Base-by-base conservation (phyloP, 2,113 vertebrate genomes). In the Cettia cetti region DNA sequence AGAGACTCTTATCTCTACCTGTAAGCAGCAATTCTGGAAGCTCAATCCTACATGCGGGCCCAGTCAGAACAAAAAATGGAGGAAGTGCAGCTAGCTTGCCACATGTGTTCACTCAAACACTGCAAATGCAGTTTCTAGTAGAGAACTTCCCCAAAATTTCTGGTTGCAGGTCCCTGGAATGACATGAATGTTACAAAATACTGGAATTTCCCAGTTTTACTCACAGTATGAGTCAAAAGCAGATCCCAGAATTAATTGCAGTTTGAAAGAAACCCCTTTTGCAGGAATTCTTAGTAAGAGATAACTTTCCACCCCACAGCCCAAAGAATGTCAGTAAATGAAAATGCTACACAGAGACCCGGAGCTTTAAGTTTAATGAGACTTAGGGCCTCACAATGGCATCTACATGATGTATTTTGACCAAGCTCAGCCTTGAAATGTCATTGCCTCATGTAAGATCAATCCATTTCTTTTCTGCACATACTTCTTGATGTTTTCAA, bases 181-280 rank as follows among this genome's bases (percentile, higher is more conserved):
- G 24, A 87, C 66, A 72, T 37, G n/a, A 22, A 71, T 56, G 40
- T 94, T 94, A 65, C 57, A 90, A 95, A 94, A 94, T n/a, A 85
- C 2, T 79, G 85, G 75, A 72, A 69, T 82, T 89, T 85, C 84
- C 92, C 61, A 5, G 40, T 91, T 60, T 91, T 91, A 49, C 47
- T 84, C 74, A 75, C 9, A 47, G 12, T 63, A 45, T 91, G 86
- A 95, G 76, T 92, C 80, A 92, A 95, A 92, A 81, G 23, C 15
- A 61, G 37, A 92, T 42, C 60, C 15, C n/a, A 6, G 72, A 82
- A 64, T 35, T 42, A 54, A 70, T 0, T 39, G 14, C 27, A 47
- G 31, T 63, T 82, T 87, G 37, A 91, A 84, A 84, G n/a, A 82
- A 87, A 79, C 14, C 4, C 30, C 26, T 78, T 80, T 75, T 79